These are phyloP conservation scores for Epistrophe grossulariae DNA, from an alignment of 2,888 invertebrate genomes.

Conservation along the genomic window DNA sequence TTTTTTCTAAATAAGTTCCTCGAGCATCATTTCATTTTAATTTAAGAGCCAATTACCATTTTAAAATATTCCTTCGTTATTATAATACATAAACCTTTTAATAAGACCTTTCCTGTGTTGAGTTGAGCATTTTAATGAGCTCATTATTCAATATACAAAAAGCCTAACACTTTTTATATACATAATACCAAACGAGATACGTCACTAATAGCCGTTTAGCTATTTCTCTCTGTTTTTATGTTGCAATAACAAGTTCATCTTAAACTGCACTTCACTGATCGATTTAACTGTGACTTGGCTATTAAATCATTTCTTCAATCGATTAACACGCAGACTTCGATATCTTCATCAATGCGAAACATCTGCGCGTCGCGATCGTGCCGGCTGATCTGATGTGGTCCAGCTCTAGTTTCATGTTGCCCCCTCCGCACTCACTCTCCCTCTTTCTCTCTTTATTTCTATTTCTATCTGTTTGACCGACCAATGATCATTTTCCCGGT, in stretches of 20 bases:
- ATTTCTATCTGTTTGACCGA: slow-evolving; percentile 12
- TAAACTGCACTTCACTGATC: slow-evolving; percentile 57
- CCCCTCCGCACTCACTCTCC: neutral
- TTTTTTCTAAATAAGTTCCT: neutral
- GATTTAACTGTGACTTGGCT: slow-evolving; percentile 67
- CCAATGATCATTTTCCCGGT: slow-evolving; percentile 41
- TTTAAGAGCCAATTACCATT: slow-evolving; percentile 13
- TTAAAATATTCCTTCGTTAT: neutral
- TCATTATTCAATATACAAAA: slow-evolving; percentile 11
- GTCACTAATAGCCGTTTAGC: slow-evolving; percentile 16
- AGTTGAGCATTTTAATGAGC: slow-evolving; percentile 23
- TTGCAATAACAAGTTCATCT: slow-evolving; percentile 46
- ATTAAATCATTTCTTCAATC: slow-evolving; percentile 55
- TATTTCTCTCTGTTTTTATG: neutral
- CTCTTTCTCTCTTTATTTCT: neutral
- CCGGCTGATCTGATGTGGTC: neutral
- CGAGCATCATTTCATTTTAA: slow-evolving; percentile 2
- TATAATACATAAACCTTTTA: neutral
- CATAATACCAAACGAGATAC: neutral
- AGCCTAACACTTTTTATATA: neutral
- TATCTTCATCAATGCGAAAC: slow-evolving; percentile 33
- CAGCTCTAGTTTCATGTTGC: neutral
- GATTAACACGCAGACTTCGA: slow-evolving; percentile 35
- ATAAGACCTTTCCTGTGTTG: slow-evolving; percentile 22
- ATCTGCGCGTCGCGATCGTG: neutral